Evolutionary conservation across 2,113 vertebrate species (phyloP), one percentile per base, ranked within the genome.

Genomic region (Papio anubis): DNA sequence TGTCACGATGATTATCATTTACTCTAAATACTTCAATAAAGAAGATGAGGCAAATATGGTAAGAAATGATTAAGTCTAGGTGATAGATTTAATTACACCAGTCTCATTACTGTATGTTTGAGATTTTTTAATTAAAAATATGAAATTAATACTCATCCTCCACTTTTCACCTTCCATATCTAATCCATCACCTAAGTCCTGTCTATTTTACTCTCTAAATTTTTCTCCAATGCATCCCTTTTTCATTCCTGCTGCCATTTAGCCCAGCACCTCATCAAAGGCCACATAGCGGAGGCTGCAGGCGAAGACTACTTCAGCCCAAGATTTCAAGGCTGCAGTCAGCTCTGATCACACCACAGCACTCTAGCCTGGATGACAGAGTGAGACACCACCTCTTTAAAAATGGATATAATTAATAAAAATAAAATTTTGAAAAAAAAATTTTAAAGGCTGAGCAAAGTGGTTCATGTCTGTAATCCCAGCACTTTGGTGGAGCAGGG

Each of bases 1-100:
- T 79, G 66, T 94, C 64, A 40, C 8, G 5, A 86, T 95, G 97
- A 83, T 85, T 82, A 20, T 82, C 59, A 96, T 84, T 97, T 94
- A 87, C 66, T 95, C 87, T 93, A 93, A 96, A 92, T 80, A 40
- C 43, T 94, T 94, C 75, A 70, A n/a, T 84, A 97, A 90, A 97
- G 83, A 80, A 98, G 90, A 94, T 84, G 83, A 95, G 83, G 43
- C 93, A 97, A 93, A 90, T 40, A 90, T 16, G 48, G 50, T 59
- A 91, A 88, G 86, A 93, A 83, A 92, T 82, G 59, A 73, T 38
- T 32, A 85, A 85, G 35, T 66, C 50, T 52, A 52, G 52, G 43
- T 79, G 84, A 83, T 75, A 40, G 45, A 90, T 93, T 70, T 90
- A 87, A 85, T 88, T 76, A 66, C 11, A 64, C 25, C 13, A 35